Conservation (phyloP, 1,140 invertebrate species). For the Heliothis virescens region DNA sequence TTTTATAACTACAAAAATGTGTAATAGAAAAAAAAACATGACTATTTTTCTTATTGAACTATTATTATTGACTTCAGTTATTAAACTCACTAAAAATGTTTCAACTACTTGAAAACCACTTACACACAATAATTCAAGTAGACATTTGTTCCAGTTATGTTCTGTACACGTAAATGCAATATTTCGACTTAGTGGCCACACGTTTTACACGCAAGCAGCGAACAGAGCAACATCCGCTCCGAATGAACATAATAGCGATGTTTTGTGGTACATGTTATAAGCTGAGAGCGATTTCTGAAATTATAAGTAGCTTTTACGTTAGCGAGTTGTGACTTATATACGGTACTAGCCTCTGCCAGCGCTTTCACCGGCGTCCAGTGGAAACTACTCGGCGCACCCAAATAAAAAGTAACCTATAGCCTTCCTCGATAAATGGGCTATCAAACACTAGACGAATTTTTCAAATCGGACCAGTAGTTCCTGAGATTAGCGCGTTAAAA, state of each 20-base stretch:
- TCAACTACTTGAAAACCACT: background rate
- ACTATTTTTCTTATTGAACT: too few relatives aligned
- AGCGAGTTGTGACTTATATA: too few relatives aligned
- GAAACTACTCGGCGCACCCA: too few relatives aligned
- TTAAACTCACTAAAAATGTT: background rate
- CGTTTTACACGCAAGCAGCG: conserved; percentile 39
- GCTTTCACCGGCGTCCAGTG: too few relatives aligned
- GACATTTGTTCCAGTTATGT: conserved; percentile 13
- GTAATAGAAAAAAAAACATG: too few relatives aligned
- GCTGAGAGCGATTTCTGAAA: conserved; percentile 16
- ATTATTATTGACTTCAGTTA: background rate
- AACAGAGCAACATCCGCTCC: conserved; percentile 62
- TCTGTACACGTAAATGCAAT: background rate
- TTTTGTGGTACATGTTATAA: conserved; percentile 48
- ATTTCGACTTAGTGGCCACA: conserved; percentile 63
- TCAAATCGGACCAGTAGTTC: too few relatives aligned
- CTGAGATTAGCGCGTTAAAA: too few relatives aligned
- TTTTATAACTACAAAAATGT: too few relatives aligned
- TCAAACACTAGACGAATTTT: too few relatives aligned
- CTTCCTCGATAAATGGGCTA: too few relatives aligned
- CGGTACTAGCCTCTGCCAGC: too few relatives aligned
- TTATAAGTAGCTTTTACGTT: background rate
- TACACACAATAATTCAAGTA: conserved; percentile 11
- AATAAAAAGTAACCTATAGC: too few relatives aligned
- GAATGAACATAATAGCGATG: conserved; percentile 59